Base-by-base conservation (phyloP, 2,888 invertebrate genomes). In the Plebejus argus region DNA sequence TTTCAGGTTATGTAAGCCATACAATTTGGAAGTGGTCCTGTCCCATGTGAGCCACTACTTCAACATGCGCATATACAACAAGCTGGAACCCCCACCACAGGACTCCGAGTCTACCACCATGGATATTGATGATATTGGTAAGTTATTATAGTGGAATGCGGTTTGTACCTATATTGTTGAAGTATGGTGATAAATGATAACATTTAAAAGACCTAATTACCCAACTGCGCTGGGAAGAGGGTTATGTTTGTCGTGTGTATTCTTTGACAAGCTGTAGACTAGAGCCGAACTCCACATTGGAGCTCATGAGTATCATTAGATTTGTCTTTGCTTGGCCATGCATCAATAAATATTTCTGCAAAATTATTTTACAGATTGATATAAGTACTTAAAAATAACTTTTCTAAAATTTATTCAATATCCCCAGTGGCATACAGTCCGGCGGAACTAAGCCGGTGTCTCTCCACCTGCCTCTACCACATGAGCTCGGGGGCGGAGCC, bases 61-160 rank as follows among this genome's bases (percentile, higher is more conserved):
- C 83, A 90, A 87, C 61, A 79, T 85, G 8, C 84, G 89, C 3
- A 83, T 94, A 74, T 94, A 92, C 83, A 89, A 87, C 80, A 91
- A 90, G 79, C 80, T 93, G 79, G 90, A 91, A 70, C 90, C 91
- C 0, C 89, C 88, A 1, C 87, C 89, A 0, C 90, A 90, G 18
- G 94, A 94, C 66, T 94, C 94, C 0, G 94, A 94, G 80, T 90
- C 93, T 1, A 93, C 94, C 5, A 92, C 91, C 1, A 88, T 92
- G 82, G 94, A 94, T 74, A 85, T 94, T 72, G 93, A 94, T 81
- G 92, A 92, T 76, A 91, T 92, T 80, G 90, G 94, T 94, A 83
- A 77, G 23, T 35, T 3, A 6, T n/a, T 39, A 45, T 74, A 1
- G 15, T 45, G 39, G 8, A 1, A 39, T 39, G 6, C 39, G 39